Evolutionary conservation across 2,797 vertebrate genomes (phyloP).

Genomic region (Myiothlypis chrysogaster): DNA sequence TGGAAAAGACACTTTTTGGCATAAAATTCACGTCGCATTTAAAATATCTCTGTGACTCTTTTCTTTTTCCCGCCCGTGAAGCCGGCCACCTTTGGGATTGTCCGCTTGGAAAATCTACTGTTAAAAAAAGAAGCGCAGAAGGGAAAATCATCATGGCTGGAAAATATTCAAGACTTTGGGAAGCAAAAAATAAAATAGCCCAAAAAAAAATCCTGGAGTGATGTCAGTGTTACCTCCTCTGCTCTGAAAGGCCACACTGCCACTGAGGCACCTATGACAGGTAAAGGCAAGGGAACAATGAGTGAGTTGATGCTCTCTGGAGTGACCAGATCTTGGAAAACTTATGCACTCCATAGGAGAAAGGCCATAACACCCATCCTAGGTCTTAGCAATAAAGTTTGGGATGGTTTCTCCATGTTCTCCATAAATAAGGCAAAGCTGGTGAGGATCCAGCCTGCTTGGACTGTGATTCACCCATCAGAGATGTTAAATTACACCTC

Average conservation of each 20-base stretch:
- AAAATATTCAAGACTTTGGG: not conserved
- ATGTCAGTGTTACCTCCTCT: not conserved
- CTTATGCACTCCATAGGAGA: not conserved
- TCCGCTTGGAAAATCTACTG: conserved; percentile 22
- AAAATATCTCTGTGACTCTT: conserved; percentile 21
- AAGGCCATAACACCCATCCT: not conserved
- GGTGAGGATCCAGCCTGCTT: not conserved
- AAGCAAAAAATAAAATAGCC: not conserved
- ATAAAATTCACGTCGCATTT: not conserved
- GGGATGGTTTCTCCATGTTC: not conserved
- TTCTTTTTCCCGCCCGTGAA: not conserved
- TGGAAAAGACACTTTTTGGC: conserved; percentile 69
- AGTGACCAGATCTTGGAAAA: not conserved
- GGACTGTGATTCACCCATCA: not conserved
- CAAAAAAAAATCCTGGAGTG: not conserved
- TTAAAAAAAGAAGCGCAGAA: conserved; percentile 23
- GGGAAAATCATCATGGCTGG: conserved; percentile 6
- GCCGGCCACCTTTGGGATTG: conserved; percentile 6
- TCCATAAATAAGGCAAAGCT: not conserved
- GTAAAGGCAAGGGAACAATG: not conserved
- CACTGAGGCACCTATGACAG: not conserved
- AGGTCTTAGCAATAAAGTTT: not conserved
- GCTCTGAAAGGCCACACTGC: not conserved
- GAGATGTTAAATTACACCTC: not conserved
- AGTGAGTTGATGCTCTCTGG: not conserved